A percentile compares a stretch with the other conserved stretches of the same genome.
Conservation (phyloP, 2,113 vertebrate genomes). For the Delphinapterus leucas region DNA sequence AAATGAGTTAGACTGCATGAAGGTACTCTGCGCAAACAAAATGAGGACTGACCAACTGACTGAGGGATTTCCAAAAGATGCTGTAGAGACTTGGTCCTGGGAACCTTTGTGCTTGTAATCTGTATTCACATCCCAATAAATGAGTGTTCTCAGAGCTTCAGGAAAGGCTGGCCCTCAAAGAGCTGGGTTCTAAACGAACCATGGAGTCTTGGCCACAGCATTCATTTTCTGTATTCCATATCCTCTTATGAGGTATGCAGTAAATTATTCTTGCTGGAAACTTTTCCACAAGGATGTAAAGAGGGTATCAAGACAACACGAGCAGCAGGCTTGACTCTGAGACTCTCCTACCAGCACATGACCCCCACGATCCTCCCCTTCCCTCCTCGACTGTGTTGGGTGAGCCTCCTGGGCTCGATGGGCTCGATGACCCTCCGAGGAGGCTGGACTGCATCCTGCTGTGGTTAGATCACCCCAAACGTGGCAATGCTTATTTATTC, state of each 20-base stretch:
- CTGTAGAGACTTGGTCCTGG: not conserved
- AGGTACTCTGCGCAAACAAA: not conserved
- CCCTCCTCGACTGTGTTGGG: not conserved
- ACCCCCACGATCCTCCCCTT: not conserved
- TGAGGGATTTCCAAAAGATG: not conserved
- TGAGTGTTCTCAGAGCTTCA: not conserved
- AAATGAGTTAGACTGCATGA: not conserved
- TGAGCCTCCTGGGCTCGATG: not conserved
- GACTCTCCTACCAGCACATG: not conserved
- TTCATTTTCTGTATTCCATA: not conserved
- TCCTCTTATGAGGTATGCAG: not conserved
- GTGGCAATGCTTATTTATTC: not conserved
- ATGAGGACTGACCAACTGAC: not conserved
- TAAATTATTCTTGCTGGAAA: not conserved
- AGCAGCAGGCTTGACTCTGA: not conserved
- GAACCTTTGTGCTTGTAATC: not conserved
- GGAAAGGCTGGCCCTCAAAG: not conserved
- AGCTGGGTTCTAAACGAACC: not conserved
- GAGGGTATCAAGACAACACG: not conserved
- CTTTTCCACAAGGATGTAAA: not conserved
- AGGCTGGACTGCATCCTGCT: not conserved
- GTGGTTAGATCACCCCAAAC: not conserved
- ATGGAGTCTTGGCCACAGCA: not conserved
- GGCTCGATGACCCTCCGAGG: rapidly evolving
- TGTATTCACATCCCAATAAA: not conserved